Percentiles rank a stretch among this genome's conserved stretches.
phyloP scores from a whole-genome alignment of 2,113 vertebrate species.

The Meles meles region DNA sequence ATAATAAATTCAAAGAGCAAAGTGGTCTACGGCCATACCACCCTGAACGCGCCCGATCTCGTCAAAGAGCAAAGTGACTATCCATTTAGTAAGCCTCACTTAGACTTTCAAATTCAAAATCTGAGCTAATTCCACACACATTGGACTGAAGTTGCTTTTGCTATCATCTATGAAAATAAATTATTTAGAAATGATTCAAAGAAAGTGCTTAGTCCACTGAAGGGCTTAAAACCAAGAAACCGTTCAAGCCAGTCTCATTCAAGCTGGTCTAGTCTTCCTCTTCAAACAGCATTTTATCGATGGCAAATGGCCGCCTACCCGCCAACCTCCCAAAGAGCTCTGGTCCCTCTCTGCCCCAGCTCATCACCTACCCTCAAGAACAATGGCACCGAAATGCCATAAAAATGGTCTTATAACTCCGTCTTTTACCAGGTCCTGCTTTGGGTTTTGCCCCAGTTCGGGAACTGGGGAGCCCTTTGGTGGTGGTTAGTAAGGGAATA shows the following conservation, averaged over 20 bases:
- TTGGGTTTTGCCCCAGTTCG: not conserved
- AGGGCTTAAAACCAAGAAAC: not conserved
- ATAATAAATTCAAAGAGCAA: not conserved
- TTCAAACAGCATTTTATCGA: not conserved
- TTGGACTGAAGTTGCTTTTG: not conserved
- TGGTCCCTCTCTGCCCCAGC: not conserved
- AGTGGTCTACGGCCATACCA: too few relatives aligned
- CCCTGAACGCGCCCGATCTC: too few relatives aligned
- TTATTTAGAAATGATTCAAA: conserved; percentile 3
- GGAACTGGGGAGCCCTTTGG: not conserved
- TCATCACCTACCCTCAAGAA: not conserved
- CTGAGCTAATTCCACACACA: not conserved
- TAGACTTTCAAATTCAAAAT: not conserved
- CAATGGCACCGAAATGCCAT: not conserved
- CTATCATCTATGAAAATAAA: not conserved
- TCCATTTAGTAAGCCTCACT: not conserved
- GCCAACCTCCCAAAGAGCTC: not conserved
- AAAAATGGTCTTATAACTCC: not conserved
- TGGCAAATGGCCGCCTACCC: not conserved
- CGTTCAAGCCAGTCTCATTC: not conserved
- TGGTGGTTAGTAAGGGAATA: not conserved
- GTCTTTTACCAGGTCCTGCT: not conserved
- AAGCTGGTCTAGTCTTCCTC: not conserved
- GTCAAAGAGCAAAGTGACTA: not conserved
- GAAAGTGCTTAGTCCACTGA: not conserved